A percentile compares a stretch with the other conserved stretches of the same genome.
Conservation (phyloP, 2,113 vertebrate species). For the Mus musculus region DNA sequence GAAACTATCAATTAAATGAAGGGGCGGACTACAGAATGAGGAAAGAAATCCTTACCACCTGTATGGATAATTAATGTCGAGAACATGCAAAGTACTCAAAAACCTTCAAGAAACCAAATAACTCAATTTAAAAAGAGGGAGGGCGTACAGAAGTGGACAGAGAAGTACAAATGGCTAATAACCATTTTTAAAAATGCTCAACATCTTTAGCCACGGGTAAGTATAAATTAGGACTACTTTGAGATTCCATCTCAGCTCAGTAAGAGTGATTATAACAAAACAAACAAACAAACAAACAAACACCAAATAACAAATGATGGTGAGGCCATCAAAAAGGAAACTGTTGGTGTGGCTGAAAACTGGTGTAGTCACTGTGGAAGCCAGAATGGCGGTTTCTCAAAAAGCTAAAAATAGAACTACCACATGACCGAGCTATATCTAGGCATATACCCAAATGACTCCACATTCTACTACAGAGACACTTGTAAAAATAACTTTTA, state of each 20-base stretch:
- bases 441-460: not conserved
- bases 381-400: not conserved
- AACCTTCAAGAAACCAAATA: not conserved
- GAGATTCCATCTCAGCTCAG: not conserved
- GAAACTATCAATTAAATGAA: not conserved
- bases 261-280: not conserved
- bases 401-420: not conserved
- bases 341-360: not conserved
- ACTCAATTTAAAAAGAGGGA: not conserved
- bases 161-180: not conserved
- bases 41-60: not conserved
- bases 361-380: not conserved
- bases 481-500: not conserved
- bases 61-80: not conserved
- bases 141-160: not conserved
- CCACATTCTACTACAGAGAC: not conserved
- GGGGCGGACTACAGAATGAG: not conserved
- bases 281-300: not conserved
- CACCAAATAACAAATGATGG: not conserved
- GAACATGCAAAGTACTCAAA: not conserved
- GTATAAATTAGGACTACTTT: not conserved
- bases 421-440: not conserved
- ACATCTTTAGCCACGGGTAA: not conserved
- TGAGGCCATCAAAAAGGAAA: no score
- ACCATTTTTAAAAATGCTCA: not conserved